phyloP scores from a whole-genome alignment of 2,888 invertebrate species.

The Isoperla grammatica region DNA sequence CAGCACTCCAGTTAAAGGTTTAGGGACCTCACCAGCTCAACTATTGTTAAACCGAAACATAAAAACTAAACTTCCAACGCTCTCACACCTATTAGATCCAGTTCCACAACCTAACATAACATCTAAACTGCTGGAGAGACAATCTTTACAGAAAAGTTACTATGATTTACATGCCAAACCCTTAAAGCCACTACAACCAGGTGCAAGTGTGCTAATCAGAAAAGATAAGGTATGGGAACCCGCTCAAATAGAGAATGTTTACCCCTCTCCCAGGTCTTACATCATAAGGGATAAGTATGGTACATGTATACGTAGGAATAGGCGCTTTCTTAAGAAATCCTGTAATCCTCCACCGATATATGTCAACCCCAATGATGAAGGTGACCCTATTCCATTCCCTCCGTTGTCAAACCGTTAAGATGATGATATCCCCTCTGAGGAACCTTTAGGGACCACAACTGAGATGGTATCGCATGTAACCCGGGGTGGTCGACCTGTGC shows the following conservation, averaged over 20 bases:
- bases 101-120: neutral
- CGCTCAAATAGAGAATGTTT: neutral
- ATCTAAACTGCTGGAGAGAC: neutral
- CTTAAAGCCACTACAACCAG: neutral
- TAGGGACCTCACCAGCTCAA: slow-evolving; percentile 3
- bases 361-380: no score
- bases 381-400: no score
- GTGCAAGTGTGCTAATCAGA: neutral
- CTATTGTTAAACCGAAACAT: neutral
- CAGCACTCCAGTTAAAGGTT: slow-evolving; percentile 3
- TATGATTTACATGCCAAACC: slow-evolving; percentile 7
- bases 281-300: neutral
- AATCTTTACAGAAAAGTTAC: neutral
- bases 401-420: no score
- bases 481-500: no score
- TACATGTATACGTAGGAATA: no score
- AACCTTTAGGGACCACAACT: no score
- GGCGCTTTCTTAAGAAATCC: no score
- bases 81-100: neutral
- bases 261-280: slow-evolving; percentile 4
- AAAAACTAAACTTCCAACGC: neutral
- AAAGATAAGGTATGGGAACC: neutral
- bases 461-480: no score
- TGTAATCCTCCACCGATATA: no score
- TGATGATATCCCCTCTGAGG: no score